Evolutionary conservation across 2,113 vertebrate species (phyloP).

Genomic region (Tenrec ecaudatus): DNA sequence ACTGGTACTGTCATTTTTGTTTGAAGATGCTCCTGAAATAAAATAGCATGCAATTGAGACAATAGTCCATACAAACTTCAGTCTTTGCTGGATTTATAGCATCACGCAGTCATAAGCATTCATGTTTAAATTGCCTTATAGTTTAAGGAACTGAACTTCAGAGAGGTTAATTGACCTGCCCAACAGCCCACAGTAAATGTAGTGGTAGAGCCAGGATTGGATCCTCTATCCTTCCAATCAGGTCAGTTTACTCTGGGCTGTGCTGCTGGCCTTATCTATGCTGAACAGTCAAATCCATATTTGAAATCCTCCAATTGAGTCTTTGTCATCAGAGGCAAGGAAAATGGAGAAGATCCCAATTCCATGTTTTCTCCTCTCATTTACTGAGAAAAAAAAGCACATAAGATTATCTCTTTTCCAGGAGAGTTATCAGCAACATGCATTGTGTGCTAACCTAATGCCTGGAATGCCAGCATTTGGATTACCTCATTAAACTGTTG

Average conservation of each 20-base stretch:
- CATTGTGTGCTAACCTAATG: background rate
- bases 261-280: background rate
- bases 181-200: background rate
- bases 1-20: background rate
- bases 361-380: background rate
- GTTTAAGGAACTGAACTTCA: background rate
- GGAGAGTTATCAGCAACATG: background rate
- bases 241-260: background rate
- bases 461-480: background rate
- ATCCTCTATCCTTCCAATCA: background rate
- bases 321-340: conserved; percentile 24
- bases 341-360: background rate
- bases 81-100: conserved; percentile 35
- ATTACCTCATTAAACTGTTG: background rate
- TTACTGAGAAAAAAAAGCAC: conserved; percentile 17
- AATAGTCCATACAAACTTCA: background rate
- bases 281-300: background rate
- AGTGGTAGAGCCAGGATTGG: background rate
- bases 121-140: background rate
- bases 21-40: conserved; percentile 38
- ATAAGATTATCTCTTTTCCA: conserved; percentile 7
- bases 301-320: conserved; percentile 35
- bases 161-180: background rate
- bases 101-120: background rate
- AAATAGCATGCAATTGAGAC: conserved; percentile 17